These are phyloP conservation scores for Anthoscopus minutus DNA, from an alignment of 2,113 vertebrate species.

Conservation along the genomic window DNA sequence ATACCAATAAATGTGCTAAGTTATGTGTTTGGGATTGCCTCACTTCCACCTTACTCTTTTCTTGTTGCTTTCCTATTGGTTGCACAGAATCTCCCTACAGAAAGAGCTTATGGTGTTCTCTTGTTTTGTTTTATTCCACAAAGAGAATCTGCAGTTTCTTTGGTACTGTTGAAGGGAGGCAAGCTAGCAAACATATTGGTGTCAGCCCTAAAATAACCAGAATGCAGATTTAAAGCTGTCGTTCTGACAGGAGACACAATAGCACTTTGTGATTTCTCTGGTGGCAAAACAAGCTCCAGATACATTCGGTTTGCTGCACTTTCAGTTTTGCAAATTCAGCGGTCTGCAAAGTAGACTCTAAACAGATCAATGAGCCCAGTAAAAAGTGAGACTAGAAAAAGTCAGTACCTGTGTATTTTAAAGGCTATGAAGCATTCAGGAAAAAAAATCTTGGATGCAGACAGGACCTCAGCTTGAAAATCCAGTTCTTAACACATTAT, in stretches of 20 bases:
- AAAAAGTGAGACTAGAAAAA: neutral
- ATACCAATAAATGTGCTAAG: neutral
- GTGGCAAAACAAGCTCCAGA: neutral
- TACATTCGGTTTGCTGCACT: neutral
- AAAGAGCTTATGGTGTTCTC: neutral
- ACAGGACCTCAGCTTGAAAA: neutral
- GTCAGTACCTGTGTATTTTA: neutral
- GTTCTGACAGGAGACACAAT: neutral
- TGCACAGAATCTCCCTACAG: neutral
- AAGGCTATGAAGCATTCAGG: neutral
- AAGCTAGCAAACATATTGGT: neutral
- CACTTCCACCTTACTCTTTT: neutral
- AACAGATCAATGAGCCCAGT: neutral
- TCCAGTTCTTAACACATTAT: neutral
- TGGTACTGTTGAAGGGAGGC: neutral
- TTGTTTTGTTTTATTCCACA: neutral
- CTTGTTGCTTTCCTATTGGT: neutral
- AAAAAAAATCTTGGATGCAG: neutral
- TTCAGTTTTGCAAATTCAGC: neutral
- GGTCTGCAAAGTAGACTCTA: neutral
- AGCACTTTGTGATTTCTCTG: neutral
- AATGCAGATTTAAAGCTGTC: neutral
- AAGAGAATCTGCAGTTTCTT: neutral
- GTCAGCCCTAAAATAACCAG: neutral
- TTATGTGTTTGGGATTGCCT: neutral